Evolutionary conservation across 1,140 invertebrate genomes (phyloP).

Genomic region (Drosophila jambulina): DNA sequence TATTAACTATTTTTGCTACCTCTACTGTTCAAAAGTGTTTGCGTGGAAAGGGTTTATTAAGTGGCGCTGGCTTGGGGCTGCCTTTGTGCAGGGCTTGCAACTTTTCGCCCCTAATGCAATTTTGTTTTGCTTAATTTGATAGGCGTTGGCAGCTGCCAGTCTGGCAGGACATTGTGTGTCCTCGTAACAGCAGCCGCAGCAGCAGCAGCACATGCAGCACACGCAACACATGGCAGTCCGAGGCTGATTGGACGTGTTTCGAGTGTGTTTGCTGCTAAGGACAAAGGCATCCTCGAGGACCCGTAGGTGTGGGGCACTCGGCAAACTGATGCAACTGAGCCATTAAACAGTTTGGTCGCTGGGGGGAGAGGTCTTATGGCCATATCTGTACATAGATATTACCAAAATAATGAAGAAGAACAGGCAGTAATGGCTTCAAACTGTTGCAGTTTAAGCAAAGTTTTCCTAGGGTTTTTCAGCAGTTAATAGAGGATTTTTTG

Average conservation of each 20-base stretch:
- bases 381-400: constrained; percentile 20
- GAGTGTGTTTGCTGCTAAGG: constrained; percentile 36
- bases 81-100: constrained; percentile 50
- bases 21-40: background rate
- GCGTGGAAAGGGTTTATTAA: constrained; percentile 18
- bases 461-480: background rate
- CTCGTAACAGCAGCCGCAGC: constrained; percentile 21
- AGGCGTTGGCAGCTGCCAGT: constrained; percentile 78
- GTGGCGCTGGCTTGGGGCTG: background rate
- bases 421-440: background rate
- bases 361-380: background rate
- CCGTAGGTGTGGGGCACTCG: background rate
- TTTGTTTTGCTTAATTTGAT: constrained; percentile 83
- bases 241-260: constrained; percentile 41
- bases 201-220: constrained; percentile 4
- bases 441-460: background rate
- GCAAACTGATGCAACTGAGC: constrained; percentile 22
- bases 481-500: too few relatives aligned
- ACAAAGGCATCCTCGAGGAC: constrained; percentile 19
- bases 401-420: constrained; percentile 12
- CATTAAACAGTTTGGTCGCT: constrained; percentile 18
- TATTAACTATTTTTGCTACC: background rate
- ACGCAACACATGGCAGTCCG: constrained; percentile 24
- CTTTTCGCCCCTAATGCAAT: constrained; percentile 77
- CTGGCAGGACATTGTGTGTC: constrained; percentile 48